Percentiles rank a stretch among this genome's conserved stretches.
These are phyloP conservation scores for Colaptes auratus DNA, from an alignment of 2,113 vertebrate species.

Conservation along the genomic window DNA sequence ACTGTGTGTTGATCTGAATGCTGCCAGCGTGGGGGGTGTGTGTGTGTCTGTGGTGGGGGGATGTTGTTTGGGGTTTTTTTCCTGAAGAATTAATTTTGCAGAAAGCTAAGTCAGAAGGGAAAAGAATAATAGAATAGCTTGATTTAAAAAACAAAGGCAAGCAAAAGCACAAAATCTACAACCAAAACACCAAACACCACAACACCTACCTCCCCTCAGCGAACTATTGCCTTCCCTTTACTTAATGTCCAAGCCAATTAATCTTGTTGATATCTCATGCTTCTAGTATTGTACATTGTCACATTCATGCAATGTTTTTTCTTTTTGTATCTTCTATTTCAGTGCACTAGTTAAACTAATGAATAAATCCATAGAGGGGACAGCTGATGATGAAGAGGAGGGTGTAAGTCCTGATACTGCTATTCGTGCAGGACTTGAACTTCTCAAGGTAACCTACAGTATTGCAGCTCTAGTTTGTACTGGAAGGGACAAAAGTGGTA, in stretches of 20 bases:
- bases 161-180: neutral
- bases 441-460: constrained; percentile 88
- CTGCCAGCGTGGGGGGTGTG: neutral
- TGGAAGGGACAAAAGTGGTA: neutral
- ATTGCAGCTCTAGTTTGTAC: neutral
- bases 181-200: neutral
- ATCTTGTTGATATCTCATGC: neutral
- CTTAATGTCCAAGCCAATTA: neutral
- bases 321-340: constrained; percentile 31
- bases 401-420: constrained; percentile 97
- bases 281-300: neutral
- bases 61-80: neutral
- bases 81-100: neutral
- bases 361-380: constrained; percentile 98
- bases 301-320: neutral
- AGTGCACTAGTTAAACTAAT: constrained; percentile 97
- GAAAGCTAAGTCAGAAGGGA: neutral
- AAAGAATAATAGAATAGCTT: neutral
- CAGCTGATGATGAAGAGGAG: constrained; percentile 97
- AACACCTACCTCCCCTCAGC: accelerated
- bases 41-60: accelerated
- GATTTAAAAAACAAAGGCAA: neutral
- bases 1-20: neutral
- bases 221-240: neutral
- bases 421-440: constrained; percentile 95